These are phyloP conservation scores for Clusia tigrina DNA, from an alignment of 2,888 invertebrate genomes.

Conservation along the genomic window DNA sequence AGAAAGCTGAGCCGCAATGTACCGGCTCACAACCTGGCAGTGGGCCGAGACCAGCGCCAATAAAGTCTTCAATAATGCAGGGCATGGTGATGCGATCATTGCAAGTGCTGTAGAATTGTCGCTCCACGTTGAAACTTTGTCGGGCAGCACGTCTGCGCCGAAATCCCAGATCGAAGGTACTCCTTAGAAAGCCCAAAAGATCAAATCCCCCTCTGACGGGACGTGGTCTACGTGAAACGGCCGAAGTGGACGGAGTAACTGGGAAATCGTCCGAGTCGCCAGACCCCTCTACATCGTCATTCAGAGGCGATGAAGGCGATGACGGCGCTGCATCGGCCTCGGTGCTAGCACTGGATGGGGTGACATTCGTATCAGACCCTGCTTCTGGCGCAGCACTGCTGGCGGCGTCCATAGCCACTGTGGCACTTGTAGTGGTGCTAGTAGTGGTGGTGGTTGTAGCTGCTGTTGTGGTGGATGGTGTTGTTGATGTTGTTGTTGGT, in stretches of 20 bases:
- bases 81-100: conserved; percentile 80
- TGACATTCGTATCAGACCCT: conserved; percentile 34
- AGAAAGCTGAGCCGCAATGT: conserved; percentile 80
- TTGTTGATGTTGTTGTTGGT: conserved; percentile 8
- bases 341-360: conserved; percentile 27
- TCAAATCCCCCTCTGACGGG: conserved; percentile 60
- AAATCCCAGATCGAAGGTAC: conserved; percentile 50
- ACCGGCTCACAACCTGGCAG: conserved; percentile 74
- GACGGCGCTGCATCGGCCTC: conserved; percentile 30
- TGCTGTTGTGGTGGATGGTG: conserved; percentile 10
- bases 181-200: conserved; percentile 58
- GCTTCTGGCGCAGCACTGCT: conserved; percentile 33
- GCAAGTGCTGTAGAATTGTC: conserved; percentile 66
- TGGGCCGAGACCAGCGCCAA: conserved; percentile 68
- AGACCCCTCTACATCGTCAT: conserved; percentile 67
- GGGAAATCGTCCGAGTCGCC: conserved; percentile 61
- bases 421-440: conserved; percentile 31
- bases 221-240: conserved; percentile 49
- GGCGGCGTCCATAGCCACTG: conserved; percentile 28
- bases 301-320: conserved; percentile 39
- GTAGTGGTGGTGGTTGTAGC: conserved; percentile 5
- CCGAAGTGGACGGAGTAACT: conserved; percentile 33
- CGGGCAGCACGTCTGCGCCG: conserved; percentile 33
- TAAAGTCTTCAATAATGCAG: conserved; percentile 84
- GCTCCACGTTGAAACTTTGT: conserved; percentile 28